These are phyloP conservation scores for Agriopis leucophaearia DNA, from an alignment of 2,888 invertebrate genomes.

Conservation along the genomic window DNA sequence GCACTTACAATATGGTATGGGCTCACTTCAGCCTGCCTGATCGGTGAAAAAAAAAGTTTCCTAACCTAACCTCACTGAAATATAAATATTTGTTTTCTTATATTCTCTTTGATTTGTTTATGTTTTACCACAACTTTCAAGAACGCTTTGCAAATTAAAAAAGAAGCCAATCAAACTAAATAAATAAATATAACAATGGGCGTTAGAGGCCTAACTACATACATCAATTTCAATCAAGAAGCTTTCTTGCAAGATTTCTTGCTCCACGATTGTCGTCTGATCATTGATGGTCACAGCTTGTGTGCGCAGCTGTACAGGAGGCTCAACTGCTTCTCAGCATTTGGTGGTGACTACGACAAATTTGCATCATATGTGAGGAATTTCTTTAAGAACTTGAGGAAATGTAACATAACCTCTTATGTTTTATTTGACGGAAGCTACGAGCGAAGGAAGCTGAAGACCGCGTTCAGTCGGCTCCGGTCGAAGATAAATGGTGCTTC, in stretches of 20 bases:
- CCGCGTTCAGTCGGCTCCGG: constrained; percentile 86
- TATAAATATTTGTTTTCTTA: no score
- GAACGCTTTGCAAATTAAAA: background rate
- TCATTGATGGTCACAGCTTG: constrained; percentile 94
- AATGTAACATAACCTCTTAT: constrained; percentile 90
- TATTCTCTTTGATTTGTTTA: no score
- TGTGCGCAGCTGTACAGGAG: constrained; percentile 90
- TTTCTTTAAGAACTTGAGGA: constrained; percentile 90
- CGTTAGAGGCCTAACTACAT: constrained; percentile 94
- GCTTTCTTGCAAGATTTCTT: constrained; percentile 88
- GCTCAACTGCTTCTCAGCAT: constrained; percentile 88
- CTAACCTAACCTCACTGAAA: no score
- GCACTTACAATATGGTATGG: no score
- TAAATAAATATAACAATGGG: constrained; percentile 88
- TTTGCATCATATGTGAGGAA: constrained; percentile 88
- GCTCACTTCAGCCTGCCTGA: no score
- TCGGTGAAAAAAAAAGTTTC: no score
- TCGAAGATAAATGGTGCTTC: constrained; percentile 87
- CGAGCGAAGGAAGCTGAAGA: constrained; percentile 90
- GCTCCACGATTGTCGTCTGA: constrained; percentile 89
- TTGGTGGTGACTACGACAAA: constrained; percentile 95
- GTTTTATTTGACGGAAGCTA: constrained; percentile 94
- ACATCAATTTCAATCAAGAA: constrained; percentile 89
- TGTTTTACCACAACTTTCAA: background rate
- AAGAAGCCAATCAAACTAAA: background rate